Conservation (phyloP, 2,888 invertebrate genomes). For the Epicampocera succincta region DNA sequence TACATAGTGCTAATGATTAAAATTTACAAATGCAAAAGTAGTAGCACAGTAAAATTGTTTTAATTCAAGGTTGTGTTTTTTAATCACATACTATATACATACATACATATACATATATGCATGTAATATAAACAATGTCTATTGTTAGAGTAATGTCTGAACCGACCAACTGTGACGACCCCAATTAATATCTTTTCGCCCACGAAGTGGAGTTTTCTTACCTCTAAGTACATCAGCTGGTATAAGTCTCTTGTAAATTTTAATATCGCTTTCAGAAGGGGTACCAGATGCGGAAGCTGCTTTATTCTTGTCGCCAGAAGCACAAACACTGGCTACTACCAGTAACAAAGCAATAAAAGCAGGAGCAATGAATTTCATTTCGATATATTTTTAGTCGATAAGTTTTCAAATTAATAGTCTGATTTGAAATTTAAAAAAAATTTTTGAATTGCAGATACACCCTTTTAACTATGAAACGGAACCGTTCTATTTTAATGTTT, state of each 20-base stretch:
- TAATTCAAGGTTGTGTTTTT: too few species aligned
- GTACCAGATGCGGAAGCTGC: background rate
- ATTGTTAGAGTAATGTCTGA: too few species aligned
- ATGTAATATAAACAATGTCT: too few species aligned
- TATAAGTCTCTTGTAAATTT: slow-evolving; percentile 90
- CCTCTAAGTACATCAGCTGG: slow-evolving; percentile 95
- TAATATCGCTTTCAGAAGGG: slow-evolving; percentile 82
- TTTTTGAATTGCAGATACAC: slow-evolving; percentile 66
- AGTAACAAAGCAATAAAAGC: slow-evolving; percentile 32
- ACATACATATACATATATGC: too few species aligned
- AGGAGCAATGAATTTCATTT: slow-evolving; percentile 54
- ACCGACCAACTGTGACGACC: too few species aligned
- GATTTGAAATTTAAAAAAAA: too few species aligned
- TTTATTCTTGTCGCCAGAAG: slow-evolving; percentile 52
- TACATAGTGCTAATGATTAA: too few species aligned
- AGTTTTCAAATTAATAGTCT: background rate
- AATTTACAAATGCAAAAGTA: too few species aligned
- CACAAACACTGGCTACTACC: slow-evolving; percentile 39
- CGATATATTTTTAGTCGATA: background rate
- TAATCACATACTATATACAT: too few species aligned
- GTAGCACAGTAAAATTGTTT: too few species aligned
- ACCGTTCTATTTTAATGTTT: slow-evolving; percentile 51
- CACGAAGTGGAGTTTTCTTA: slow-evolving; percentile 79
- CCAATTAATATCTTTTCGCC: too few species aligned
- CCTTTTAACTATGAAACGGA: slow-evolving; percentile 62